These are phyloP conservation scores for Mesorhabditis belari DNA, from an alignment of 2,888 invertebrate genomes.

Conservation along the genomic window DNA sequence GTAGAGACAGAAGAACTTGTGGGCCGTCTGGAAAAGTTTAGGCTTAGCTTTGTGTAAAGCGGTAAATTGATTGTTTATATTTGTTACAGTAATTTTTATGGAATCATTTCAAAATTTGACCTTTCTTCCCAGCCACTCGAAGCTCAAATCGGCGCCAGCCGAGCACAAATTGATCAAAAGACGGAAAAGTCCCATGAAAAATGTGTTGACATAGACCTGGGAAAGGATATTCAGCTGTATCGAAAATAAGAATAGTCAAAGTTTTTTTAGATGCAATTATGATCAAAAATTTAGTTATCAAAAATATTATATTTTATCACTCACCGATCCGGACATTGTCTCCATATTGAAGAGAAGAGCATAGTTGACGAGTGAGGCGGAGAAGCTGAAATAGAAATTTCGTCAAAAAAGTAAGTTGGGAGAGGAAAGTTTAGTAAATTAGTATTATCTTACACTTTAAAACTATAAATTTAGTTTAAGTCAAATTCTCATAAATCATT, in stretches of 20 bases:
- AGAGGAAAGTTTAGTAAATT: background rate
- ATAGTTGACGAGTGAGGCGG: background rate
- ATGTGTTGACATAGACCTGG: background rate
- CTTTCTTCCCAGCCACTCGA: background rate
- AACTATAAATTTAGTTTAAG: no score
- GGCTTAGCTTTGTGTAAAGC: no score
- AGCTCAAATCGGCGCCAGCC: background rate
- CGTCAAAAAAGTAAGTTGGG: background rate
- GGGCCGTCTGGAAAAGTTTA: no score
- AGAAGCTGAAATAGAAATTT: background rate
- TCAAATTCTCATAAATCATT: no score
- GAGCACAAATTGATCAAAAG: background rate
- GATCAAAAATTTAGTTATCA: background rate
- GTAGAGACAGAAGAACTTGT: background rate
- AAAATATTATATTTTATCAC: background rate
- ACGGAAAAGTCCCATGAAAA: background rate
- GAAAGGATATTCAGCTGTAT: background rate
- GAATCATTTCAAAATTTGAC: background rate
- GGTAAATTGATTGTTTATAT: background rate
- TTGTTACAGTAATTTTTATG: background rate
- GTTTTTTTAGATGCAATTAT: background rate
- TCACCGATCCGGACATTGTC: background rate
- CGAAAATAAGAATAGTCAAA: background rate
- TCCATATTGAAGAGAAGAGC: background rate
- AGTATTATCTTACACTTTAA: no score